These are phyloP conservation scores for Piezodorus guildinii DNA, from an alignment of 1,140 invertebrate genomes.

Conservation along the genomic window DNA sequence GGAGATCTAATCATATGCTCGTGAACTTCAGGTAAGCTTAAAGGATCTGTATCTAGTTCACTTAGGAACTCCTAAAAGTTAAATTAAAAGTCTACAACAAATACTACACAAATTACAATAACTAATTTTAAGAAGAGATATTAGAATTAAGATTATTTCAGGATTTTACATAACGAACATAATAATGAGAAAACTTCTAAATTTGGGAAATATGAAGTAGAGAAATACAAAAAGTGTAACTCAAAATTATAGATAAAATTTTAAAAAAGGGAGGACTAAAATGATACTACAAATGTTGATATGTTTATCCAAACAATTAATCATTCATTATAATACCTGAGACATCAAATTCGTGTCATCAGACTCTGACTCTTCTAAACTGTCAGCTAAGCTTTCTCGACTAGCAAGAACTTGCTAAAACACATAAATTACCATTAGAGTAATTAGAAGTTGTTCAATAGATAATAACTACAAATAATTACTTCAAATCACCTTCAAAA, in stretches of 20 bases:
- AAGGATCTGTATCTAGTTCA: constrained; percentile 50
- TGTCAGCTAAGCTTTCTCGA: constrained; percentile 59
- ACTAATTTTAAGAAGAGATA: background rate
- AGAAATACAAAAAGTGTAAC: no score
- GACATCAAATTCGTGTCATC: constrained; percentile 65
- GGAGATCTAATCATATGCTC: constrained; percentile 71
- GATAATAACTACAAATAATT: background rate
- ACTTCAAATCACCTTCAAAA: constrained; percentile 46
- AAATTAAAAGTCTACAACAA: background rate
- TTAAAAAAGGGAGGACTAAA: no score
- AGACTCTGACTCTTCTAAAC: constrained; percentile 55
- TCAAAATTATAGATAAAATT: no score
- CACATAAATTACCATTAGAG: no score
- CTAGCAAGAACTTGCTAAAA: constrained; percentile 58
- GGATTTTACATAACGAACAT: no score
- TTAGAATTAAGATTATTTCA: background rate
- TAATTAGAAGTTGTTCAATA: background rate
- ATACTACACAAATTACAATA: background rate
- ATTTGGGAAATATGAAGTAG: no score
- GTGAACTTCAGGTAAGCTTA: constrained; percentile 64
- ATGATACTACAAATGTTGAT: no score
- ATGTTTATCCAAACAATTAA: no score
- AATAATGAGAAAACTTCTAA: no score
- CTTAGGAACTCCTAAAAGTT: constrained; percentile 48
- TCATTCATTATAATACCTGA: constrained; percentile 38